A percentile compares a stretch with the other conserved stretches of the same genome.
Conservation (phyloP, 2,113 vertebrate genomes). For the Lampris megalopsis region DNA sequence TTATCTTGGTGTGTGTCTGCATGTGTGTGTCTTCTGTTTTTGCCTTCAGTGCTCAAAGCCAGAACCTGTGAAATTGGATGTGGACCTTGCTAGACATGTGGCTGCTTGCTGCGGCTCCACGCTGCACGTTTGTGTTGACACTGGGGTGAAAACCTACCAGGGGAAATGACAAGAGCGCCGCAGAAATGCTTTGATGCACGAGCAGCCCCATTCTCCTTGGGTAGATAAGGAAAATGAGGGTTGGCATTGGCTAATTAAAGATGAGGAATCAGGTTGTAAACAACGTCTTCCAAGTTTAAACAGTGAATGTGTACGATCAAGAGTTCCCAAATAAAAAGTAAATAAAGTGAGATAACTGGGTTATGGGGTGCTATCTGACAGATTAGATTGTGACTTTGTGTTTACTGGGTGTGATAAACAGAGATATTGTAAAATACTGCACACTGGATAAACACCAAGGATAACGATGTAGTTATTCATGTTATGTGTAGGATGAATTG, state of each 20-base stretch:
- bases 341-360: slow-evolving; percentile 9
- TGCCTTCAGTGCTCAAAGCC: slow-evolving; percentile 43
- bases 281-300: slow-evolving; percentile 42
- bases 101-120: slow-evolving; percentile 7
- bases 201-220: slow-evolving; percentile 44
- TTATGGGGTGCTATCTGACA: slow-evolving; percentile 1
- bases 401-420: not conserved
- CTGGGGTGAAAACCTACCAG: slow-evolving; percentile 53
- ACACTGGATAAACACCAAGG: slow-evolving; percentile 35
- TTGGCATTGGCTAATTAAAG: slow-evolving; percentile 61
- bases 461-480: slow-evolving; percentile 20
- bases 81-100: slow-evolving; percentile 36
- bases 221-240: slow-evolving; percentile 60
- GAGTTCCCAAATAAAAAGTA: slow-evolving; percentile 20
- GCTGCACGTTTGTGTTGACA: slow-evolving; percentile 56
- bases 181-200: slow-evolving; percentile 50
- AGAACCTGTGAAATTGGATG: slow-evolving; percentile 59
- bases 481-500: no score
- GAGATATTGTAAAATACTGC: slow-evolving; percentile 9
- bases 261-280: slow-evolving; percentile 58
- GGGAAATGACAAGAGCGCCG: slow-evolving; percentile 41
- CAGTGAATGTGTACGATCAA: slow-evolving; percentile 29
- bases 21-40: slow-evolving; percentile 11
- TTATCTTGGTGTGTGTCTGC: slow-evolving; percentile 19
- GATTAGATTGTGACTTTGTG: slow-evolving; percentile 22